Evolutionary conservation across 1,140 invertebrate species (phyloP).

Genomic region (Dreissena polymorpha): DNA sequence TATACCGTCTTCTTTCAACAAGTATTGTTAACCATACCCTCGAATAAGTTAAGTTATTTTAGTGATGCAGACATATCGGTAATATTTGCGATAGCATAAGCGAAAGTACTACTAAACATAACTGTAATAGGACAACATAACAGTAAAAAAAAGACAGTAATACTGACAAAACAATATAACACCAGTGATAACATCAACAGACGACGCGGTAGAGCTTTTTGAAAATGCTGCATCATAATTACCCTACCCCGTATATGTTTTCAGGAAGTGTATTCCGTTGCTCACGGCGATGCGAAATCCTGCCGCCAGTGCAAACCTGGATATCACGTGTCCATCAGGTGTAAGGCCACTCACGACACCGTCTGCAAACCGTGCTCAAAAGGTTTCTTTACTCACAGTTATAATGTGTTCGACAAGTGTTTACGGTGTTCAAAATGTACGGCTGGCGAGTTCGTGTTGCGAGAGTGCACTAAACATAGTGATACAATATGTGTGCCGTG

Average conservation of each 20-base stretch:
- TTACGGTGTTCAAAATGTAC: slow-evolving; percentile 36
- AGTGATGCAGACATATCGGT: too few relatives aligned
- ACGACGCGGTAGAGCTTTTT: too few relatives aligned
- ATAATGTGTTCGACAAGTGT: slow-evolving; percentile 26
- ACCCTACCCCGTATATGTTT: background rate
- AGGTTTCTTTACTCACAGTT: slow-evolving; percentile 22
- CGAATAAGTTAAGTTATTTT: too few relatives aligned
- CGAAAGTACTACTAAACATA: too few relatives aligned
- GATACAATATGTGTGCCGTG: slow-evolving; percentile 44
- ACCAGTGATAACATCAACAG: too few relatives aligned
- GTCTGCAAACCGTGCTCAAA: slow-evolving; percentile 47
- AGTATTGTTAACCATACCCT: too few relatives aligned
- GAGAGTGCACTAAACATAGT: slow-evolving; percentile 33
- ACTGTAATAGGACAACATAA: too few relatives aligned
- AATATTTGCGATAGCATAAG: too few relatives aligned
- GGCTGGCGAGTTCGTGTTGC: slow-evolving; percentile 30
- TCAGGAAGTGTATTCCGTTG: slow-evolving; percentile 11
- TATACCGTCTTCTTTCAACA: too few relatives aligned
- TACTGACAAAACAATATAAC: too few relatives aligned
- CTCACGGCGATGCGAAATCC: slow-evolving; percentile 1
- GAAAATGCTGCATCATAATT: too few relatives aligned
- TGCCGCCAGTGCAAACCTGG: slow-evolving; percentile 46
- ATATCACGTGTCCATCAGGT: slow-evolving; percentile 36
- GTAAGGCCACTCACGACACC: slow-evolving; percentile 45
- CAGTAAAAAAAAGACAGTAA: too few relatives aligned